Evolutionary conservation across 2,888 invertebrate genomes (phyloP).

Genomic region (Acronicta leporina): DNA sequence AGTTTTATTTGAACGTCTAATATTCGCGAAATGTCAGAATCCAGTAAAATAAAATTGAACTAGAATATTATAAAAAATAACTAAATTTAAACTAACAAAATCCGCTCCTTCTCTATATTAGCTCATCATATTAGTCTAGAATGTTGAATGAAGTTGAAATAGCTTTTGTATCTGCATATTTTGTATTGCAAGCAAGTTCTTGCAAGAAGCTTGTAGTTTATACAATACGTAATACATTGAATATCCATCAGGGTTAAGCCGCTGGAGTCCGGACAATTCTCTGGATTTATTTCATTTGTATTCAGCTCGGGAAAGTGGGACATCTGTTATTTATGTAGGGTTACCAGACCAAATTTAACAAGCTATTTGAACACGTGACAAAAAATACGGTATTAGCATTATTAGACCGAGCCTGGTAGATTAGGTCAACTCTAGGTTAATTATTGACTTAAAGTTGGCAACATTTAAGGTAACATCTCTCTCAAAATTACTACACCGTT

Average conservation of each 20-base stretch:
- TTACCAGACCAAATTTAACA: slow-evolving; percentile 62
- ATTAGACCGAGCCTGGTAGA: not conserved
- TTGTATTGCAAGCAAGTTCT: slow-evolving; percentile 21
- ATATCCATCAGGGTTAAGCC: slow-evolving; percentile 63
- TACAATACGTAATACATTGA: slow-evolving; percentile 33
- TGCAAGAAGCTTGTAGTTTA: slow-evolving; percentile 27
- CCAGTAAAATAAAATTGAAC: too few relatives aligned
- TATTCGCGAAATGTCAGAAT: too few relatives aligned
- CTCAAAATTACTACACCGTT: too few relatives aligned
- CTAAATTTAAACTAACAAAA: too few relatives aligned
- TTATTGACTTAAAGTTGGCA: too few relatives aligned
- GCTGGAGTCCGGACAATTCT: slow-evolving; percentile 56
- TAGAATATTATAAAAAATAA: too few relatives aligned
- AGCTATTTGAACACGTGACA: slow-evolving; percentile 51
- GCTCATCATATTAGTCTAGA: too few relatives aligned
- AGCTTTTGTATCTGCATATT: slow-evolving; percentile 1
- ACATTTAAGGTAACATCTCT: too few relatives aligned
- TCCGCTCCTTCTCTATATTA: too few relatives aligned
- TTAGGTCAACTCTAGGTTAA: not conserved
- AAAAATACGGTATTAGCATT: slow-evolving; percentile 24
- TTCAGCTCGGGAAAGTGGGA: slow-evolving; percentile 67
- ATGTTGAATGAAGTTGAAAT: not conserved
- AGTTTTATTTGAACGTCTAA: too few relatives aligned
- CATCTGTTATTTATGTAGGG: slow-evolving; percentile 67
- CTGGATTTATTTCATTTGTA: slow-evolving; percentile 75